phyloP scores from a whole-genome alignment of 2,888 invertebrate genomes.

The Pediacus dermestoides region DNA sequence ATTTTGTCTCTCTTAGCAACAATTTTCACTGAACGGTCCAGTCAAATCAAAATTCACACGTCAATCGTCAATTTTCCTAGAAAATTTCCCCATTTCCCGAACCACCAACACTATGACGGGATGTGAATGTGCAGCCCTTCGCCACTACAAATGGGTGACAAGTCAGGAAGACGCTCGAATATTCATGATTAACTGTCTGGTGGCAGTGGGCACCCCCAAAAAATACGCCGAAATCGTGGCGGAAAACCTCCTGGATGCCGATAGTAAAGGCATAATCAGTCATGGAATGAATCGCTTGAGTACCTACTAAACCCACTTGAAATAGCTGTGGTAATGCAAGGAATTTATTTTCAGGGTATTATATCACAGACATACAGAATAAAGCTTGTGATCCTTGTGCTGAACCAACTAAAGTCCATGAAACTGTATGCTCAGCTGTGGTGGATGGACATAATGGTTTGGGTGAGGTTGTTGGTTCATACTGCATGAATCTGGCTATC shows the following conservation, averaged over 20 bases:
- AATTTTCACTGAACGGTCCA: too few species aligned
- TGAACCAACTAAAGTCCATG: slow-evolving; percentile 56
- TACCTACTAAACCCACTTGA: too few species aligned
- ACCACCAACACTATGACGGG: too few species aligned
- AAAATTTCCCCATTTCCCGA: too few species aligned
- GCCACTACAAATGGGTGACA: too few species aligned
- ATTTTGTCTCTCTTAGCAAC: too few species aligned
- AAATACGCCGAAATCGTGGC: slow-evolving; percentile 64
- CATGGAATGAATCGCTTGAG: slow-evolving; percentile 69
- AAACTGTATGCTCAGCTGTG: slow-evolving; percentile 54
- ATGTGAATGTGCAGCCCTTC: too few species aligned
- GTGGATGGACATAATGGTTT: slow-evolving; percentile 69
- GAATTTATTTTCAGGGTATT: slow-evolving; percentile 60
- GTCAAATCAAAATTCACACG: too few species aligned
- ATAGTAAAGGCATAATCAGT: slow-evolving; percentile 69
- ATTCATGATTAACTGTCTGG: slow-evolving; percentile 66
- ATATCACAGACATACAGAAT: slow-evolving; percentile 59
- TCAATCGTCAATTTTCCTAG: too few species aligned
- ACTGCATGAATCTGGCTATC: slow-evolving; percentile 64
- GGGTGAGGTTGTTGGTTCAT: slow-evolving; percentile 64
- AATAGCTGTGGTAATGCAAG: too few species aligned
- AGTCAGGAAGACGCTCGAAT: slow-evolving; percentile 52
- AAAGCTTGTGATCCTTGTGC: slow-evolving; percentile 53
- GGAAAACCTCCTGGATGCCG: slow-evolving; percentile 66
- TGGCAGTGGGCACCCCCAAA: slow-evolving; percentile 58